These are phyloP conservation scores for Bergia sp. DNA, from an alignment of 92 coral and sea anemone species.

Conservation along the genomic window DNA sequence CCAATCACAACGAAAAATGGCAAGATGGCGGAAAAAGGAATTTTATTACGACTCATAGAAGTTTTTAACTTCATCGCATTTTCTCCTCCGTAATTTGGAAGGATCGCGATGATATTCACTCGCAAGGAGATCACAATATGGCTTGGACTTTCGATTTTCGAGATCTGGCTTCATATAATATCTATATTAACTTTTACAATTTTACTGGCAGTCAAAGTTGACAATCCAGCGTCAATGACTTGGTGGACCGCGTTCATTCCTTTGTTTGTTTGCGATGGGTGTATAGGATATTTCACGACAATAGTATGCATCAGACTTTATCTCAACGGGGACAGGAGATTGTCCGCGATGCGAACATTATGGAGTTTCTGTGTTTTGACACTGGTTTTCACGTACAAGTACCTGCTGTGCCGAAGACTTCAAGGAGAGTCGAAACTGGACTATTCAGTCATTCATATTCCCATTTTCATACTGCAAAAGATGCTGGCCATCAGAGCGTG, in stretches of 20 bases:
- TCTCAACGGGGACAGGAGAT: slow-evolving; percentile 76
- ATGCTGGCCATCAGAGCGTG: slow-evolving; percentile 91
- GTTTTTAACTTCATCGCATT: slow-evolving; percentile 26
- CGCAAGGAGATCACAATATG: slow-evolving; percentile 90
- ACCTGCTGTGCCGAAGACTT: slow-evolving; percentile 80
- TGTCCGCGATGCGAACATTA: slow-evolving; percentile 89
- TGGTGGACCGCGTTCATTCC: slow-evolving; percentile 99
- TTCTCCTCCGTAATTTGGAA: slow-evolving; percentile 27
- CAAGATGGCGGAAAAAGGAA: slow-evolving; percentile 41
- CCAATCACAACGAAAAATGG: neutral
- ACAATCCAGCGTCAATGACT: slow-evolving; percentile 65
- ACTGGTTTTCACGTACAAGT: slow-evolving; percentile 75
- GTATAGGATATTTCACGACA: slow-evolving; percentile 89
- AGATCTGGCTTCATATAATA: slow-evolving; percentile 86
- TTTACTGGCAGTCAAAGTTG: slow-evolving; percentile 86
- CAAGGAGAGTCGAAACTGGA: slow-evolving; percentile 66
- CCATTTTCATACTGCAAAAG: slow-evolving; percentile 82
- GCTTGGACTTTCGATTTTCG: slow-evolving; percentile 96
- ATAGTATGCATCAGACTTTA: slow-evolving; percentile 93
- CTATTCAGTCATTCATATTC: slow-evolving; percentile 86
- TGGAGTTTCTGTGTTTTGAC: slow-evolving; percentile 78
- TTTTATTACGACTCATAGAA: neutral
- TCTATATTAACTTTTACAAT: slow-evolving; percentile 80
- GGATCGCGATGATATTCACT: slow-evolving; percentile 73
- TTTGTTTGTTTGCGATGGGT: slow-evolving; percentile 92